These are phyloP conservation scores for Drosophila subobscura DNA, from an alignment of 1,140 invertebrate genomes.

Conservation along the genomic window DNA sequence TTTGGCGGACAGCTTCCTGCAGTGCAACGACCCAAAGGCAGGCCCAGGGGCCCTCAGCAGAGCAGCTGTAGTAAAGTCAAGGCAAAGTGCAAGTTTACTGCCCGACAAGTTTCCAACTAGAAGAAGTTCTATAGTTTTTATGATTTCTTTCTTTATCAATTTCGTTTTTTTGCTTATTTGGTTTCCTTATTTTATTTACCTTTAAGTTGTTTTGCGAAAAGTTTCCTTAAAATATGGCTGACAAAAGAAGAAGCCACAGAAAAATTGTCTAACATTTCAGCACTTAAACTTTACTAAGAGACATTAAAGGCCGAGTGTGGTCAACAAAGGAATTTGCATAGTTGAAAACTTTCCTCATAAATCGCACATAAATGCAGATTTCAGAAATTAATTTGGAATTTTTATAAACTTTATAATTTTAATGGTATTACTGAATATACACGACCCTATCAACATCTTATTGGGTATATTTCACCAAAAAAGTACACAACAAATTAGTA, in stretches of 20 bases:
- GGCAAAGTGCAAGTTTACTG: conserved; percentile 37
- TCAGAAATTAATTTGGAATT: no score
- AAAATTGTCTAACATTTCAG: conserved; percentile 11
- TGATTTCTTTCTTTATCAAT: conserved; percentile 42
- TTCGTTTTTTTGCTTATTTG: conserved; percentile 18
- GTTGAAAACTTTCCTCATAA: neutral
- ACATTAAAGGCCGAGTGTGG: neutral
- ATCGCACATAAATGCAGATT: neutral
- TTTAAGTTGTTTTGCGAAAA: conserved; percentile 34
- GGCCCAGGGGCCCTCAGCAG: neutral
- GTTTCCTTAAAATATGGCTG: conserved; percentile 11
- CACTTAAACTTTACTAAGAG: neutral
- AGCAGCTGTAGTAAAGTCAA: neutral
- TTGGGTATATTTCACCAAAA: no score
- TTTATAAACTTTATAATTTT: no score
- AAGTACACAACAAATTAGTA: no score
- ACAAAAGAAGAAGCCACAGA: conserved; percentile 1
- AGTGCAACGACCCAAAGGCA: conserved; percentile 14
- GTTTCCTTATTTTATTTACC: conserved; percentile 7
- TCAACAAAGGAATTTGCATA: no score
- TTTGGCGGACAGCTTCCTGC: conserved; percentile 1
- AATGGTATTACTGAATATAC: no score
- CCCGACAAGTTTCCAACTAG: conserved; percentile 45
- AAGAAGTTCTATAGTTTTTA: conserved; percentile 34
- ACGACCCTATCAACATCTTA: no score